Evolutionary conservation across 2,888 invertebrate genomes (phyloP).

Genomic region (Cantharis rufa): DNA sequence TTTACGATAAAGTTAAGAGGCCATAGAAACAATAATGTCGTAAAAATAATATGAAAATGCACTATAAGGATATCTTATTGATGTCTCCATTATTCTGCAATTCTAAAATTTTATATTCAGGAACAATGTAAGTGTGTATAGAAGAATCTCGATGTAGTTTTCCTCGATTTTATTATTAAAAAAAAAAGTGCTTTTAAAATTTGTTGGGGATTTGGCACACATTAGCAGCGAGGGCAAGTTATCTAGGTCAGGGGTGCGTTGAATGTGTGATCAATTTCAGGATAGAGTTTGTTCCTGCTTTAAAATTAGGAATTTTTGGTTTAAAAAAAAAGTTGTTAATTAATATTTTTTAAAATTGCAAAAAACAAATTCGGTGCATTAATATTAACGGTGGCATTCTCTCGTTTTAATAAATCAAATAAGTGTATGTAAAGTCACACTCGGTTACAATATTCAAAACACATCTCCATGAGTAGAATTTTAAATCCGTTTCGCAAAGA

Average conservation of each 20-base stretch:
- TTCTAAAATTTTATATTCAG: constrained; percentile 9
- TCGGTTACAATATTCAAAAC: constrained; percentile 52
- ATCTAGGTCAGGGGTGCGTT: constrained; percentile 1
- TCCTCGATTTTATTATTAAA: not conserved
- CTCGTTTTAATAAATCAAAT: constrained; percentile 53
- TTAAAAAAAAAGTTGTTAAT: not conserved
- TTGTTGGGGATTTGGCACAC: not conserved
- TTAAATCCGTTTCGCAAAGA: constrained; percentile 55
- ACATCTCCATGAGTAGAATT: constrained; percentile 52
- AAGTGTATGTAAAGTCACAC: constrained; percentile 53
- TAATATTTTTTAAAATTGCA: not conserved
- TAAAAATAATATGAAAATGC: constrained; percentile 35
- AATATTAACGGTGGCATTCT: constrained; percentile 3
- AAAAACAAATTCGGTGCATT: not conserved
- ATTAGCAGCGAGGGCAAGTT: not conserved
- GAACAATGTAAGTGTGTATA: not conserved
- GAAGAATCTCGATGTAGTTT: not conserved
- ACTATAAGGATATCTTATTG: constrained; percentile 31
- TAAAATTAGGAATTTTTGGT: not conserved
- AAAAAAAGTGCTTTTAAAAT: not conserved
- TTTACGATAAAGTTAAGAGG: constrained; percentile 32
- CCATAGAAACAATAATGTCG: constrained; percentile 31
- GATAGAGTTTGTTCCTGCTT: not conserved
- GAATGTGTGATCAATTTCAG: not conserved
- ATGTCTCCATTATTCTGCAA: constrained; percentile 32